These are phyloP conservation scores for Drymonia ruficornis DNA, from an alignment of 2,888 invertebrate species.

Conservation along the genomic window DNA sequence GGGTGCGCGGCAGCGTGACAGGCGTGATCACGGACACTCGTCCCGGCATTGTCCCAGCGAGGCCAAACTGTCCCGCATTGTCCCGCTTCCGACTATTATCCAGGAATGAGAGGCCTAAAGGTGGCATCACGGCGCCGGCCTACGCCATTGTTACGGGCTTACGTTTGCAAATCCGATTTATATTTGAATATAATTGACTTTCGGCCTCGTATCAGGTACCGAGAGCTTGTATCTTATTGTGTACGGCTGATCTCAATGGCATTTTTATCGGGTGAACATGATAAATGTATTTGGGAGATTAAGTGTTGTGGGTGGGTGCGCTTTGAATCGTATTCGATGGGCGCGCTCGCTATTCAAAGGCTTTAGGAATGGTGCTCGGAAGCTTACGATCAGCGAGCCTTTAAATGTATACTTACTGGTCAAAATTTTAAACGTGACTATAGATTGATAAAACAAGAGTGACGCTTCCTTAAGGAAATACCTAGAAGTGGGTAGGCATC, in stretches of 20 bases:
- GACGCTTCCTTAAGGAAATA: too few species aligned
- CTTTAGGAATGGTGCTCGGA: conserved; percentile 41
- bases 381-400: conserved; percentile 21
- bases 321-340: conserved; percentile 31
- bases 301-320: conserved; percentile 68
- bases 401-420: too few species aligned
- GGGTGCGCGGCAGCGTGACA: conserved; percentile 40
- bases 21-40: conserved; percentile 49
- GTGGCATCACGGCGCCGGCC: conserved; percentile 66
- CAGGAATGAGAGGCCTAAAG: conserved; percentile 48
- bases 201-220: conserved; percentile 77
- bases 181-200: conserved; percentile 85
- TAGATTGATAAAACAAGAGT: too few species aligned
- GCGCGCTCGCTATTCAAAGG: conserved; percentile 53
- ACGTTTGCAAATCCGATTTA: conserved; percentile 84
- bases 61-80: conserved; percentile 46
- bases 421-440: too few species aligned
- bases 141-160: conserved; percentile 77
- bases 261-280: conserved; percentile 82
- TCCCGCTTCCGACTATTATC: conserved; percentile 54
- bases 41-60: conserved; percentile 35
- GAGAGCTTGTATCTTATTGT: conserved; percentile 74
- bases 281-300: conserved; percentile 83
- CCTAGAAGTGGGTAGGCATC: too few species aligned
- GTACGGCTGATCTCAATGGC: conserved; percentile 77